Evolutionary conservation across 2,888 invertebrate genomes (phyloP).

Genomic region (Chouioia cunea): DNA sequence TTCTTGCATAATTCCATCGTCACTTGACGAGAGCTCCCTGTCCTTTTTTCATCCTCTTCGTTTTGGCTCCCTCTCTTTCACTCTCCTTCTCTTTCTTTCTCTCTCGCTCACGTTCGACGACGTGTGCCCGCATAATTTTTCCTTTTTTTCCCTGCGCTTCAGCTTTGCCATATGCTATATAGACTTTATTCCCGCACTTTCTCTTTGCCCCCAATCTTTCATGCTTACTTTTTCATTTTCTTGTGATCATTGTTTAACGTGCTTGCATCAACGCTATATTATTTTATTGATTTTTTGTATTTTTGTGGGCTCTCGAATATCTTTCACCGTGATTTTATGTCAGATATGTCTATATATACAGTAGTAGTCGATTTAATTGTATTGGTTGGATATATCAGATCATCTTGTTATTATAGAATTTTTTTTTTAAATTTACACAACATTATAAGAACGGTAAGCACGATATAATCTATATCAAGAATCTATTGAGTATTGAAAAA

Average conservation of each 20-base stretch:
- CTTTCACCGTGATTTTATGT: neutral
- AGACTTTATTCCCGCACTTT: neutral
- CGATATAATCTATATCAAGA: no score
- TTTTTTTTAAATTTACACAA: no score
- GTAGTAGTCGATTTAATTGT: neutral
- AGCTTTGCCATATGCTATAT: no score
- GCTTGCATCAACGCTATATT: constrained; percentile 31
- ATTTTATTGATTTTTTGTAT: neutral
- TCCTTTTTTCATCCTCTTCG: constrained; percentile 11
- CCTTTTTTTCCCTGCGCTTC: constrained; percentile 11
- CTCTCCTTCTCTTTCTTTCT: neutral
- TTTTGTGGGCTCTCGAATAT: neutral
- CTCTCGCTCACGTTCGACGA: constrained; percentile 17
- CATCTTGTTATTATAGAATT: no score
- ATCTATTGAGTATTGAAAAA: no score
- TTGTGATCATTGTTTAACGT: neutral
- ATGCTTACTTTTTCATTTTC: constrained; percentile 23
- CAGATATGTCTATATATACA: neutral
- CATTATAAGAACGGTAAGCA: no score
- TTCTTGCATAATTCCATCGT: constrained; percentile 32
- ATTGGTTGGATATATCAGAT: constrained; percentile 11
- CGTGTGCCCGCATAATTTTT: constrained; percentile 55
- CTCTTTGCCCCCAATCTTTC: constrained; percentile 4
- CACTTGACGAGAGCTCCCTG: constrained; percentile 21
- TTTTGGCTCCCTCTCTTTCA: neutral